Percentiles rank a stretch among this genome's conserved stretches.
Evolutionary conservation across 2,797 vertebrate species (phyloP).

Genomic region (Ctenopoma kingsleyae): DNA sequence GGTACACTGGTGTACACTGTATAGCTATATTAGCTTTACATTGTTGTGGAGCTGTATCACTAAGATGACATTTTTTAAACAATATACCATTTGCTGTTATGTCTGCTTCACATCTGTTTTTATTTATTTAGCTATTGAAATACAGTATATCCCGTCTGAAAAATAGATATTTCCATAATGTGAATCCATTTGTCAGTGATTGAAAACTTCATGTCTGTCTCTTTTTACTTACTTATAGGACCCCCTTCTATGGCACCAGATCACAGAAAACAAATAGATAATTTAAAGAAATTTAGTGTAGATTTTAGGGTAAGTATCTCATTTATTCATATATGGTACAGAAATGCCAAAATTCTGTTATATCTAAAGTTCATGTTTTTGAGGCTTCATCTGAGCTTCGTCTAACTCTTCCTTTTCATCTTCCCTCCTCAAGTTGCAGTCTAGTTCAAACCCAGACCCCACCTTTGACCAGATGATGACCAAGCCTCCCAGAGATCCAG

Average conservation of each 20-base stretch:
- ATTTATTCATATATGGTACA: not conserved
- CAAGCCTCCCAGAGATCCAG: conserved; percentile 90
- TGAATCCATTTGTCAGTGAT: not conserved
- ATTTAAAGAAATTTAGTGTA: conserved; percentile 99
- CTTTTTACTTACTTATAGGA: conserved; percentile 79
- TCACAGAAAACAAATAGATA: conserved; percentile 98
- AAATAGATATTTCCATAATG: not conserved
- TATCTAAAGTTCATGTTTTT: not conserved
- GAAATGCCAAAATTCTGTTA: not conserved
- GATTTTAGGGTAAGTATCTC: conserved; percentile 96
- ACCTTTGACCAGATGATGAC: conserved; percentile 90
- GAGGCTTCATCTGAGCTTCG: not conserved
- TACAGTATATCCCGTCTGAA: not conserved
- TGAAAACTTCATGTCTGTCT: conserved; percentile 4
- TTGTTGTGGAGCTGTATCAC: not conserved
- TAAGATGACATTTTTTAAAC: not conserved
- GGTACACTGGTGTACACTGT: conserved; percentile 81
- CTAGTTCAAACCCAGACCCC: conserved; percentile 91
- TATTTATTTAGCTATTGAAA: not conserved
- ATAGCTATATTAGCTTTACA: not conserved
- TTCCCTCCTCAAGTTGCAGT: conserved; percentile 89
- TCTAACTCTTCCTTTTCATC: not conserved
- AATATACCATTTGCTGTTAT: not conserved
- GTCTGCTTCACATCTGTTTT: not conserved
- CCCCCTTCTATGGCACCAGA: conserved; percentile 92